Conservation (phyloP, 1,140 invertebrate species). For the Hyposmocoma kahamanoa region DNA sequence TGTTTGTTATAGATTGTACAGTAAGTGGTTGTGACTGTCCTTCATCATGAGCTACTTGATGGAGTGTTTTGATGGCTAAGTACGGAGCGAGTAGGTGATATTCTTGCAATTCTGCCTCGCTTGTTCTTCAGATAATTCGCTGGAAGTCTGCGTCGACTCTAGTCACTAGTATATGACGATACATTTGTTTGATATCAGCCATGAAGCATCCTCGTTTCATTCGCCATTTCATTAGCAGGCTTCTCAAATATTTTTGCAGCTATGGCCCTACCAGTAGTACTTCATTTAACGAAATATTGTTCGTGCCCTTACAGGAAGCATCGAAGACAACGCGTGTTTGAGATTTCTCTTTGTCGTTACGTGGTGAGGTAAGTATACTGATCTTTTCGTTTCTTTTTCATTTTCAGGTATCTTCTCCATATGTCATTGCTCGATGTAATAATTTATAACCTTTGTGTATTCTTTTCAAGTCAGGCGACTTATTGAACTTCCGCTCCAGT, state of each 20-base stretch:
- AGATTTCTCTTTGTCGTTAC: constrained; percentile 4
- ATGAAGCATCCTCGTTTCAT: constrained; percentile 28
- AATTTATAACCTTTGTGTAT: neutral
- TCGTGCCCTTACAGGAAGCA: constrained; percentile 1
- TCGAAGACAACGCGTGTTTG: constrained; percentile 8
- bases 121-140: constrained; percentile 30
- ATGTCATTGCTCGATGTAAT: neutral
- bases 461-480: neutral
- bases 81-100: no score
- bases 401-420: constrained; percentile 4
- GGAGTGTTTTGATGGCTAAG: no score
- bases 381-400: neutral
- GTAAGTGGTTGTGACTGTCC: no score
- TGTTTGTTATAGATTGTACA: no score
- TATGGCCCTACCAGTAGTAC: constrained; percentile 15
- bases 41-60: no score
- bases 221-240: constrained; percentile 47
- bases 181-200: constrained; percentile 23
- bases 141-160: constrained; percentile 35
- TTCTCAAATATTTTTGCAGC: constrained; percentile 39
- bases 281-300: constrained; percentile 42
- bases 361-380: constrained; percentile 4
- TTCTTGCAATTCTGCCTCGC: no score
- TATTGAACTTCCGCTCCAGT: neutral
- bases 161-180: constrained; percentile 33